Conservation (phyloP, 2,797 vertebrate species). For the Phrynocephalus vlangalii region DNA sequence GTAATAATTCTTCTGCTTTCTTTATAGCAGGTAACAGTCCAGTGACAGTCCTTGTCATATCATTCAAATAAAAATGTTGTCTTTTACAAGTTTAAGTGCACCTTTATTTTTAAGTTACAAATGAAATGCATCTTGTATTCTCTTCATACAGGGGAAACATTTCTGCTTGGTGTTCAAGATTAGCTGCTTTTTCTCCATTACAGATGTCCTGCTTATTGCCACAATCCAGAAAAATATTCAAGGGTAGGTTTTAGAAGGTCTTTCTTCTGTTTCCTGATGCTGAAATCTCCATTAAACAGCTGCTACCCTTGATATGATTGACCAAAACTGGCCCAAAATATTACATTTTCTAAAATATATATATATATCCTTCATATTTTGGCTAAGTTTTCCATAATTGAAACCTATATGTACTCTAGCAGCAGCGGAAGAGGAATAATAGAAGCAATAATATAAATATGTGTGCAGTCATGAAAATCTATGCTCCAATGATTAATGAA, state of each 20-base stretch:
- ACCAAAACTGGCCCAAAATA: slow-evolving; percentile 46
- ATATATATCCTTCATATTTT: neutral
- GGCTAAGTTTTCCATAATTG: too few relatives aligned
- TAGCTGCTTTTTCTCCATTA: slow-evolving; percentile 56
- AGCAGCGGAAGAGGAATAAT: too few relatives aligned
- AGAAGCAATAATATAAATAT: too few relatives aligned
- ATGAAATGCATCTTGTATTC: slow-evolving; percentile 75
- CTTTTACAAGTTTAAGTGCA: slow-evolving; percentile 86
- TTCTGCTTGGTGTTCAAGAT: slow-evolving; percentile 68
- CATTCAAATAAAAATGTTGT: slow-evolving; percentile 85
- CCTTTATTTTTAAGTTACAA: slow-evolving; percentile 79
- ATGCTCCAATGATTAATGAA: too few relatives aligned
- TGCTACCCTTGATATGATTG: neutral
- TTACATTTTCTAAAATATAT: neutral
- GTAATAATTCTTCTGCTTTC: slow-evolving; percentile 93
- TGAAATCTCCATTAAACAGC: slow-evolving; percentile 33
- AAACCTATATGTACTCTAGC: too few relatives aligned
- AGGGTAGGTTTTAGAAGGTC: slow-evolving; percentile 41
- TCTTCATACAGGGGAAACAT: slow-evolving; percentile 69
- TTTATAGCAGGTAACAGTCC: slow-evolving; percentile 89
- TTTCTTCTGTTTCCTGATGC: neutral
- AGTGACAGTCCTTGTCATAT: slow-evolving; percentile 84
- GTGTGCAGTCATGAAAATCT: too few relatives aligned
- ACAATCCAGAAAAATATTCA: slow-evolving; percentile 58
- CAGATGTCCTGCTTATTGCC: slow-evolving; percentile 62